Base-by-base conservation (phyloP, 2,113 vertebrate species). In the Clarias batrachus region DNA sequence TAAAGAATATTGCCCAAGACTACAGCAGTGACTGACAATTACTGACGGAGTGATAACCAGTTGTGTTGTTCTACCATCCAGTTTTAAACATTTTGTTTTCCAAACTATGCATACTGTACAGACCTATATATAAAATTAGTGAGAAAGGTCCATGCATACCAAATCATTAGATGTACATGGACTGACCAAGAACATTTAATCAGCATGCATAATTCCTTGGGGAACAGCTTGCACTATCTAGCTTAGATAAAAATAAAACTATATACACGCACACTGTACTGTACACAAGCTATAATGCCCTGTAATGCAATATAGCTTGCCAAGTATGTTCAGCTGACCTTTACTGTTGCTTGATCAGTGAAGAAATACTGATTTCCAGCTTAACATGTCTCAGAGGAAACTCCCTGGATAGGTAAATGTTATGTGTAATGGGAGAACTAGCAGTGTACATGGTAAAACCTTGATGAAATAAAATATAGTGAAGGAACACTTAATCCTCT, bases 61-160 rank as follows among this genome's bases (percentile, higher is more conserved):
- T 52, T 76, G 21, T 62, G 66, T 68, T 21, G 60, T 65, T 77
- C n/a, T 62, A 59, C 54, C 52, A 16, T 82, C n/a, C 10, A 10
- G 54, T 54, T 25, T 65, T 41, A 65, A 60, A 81, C 41, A 60
- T 48, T 76, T 12, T 16, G 19, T 25, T 62, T 84, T 30, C n/a
- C 12, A 80, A 84, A 56, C 5, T 14, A 76, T 54, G 3, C 30
- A 6, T 73, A 59, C 71, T 30, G 73, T n/a, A 80, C 37, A 52
- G 52, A 33, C 41, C 56, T 41, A n/a, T 54, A 82, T 68, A 77
- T 85, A 4, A 27, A n/a, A 66, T 78, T 41, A 48, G 62, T 82
- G 41, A 52, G n/a, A n/a, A 81, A 63, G 33, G 13, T 56, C 48
- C 25, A 27, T 62, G 56, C 17, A 23, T 33, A 27, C 54, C 16